Percentiles rank a stretch among this genome's conserved stretches.
These are phyloP conservation scores for Syndactyla subalaris DNA, from an alignment of 2,797 vertebrate species.

Conservation along the genomic window DNA sequence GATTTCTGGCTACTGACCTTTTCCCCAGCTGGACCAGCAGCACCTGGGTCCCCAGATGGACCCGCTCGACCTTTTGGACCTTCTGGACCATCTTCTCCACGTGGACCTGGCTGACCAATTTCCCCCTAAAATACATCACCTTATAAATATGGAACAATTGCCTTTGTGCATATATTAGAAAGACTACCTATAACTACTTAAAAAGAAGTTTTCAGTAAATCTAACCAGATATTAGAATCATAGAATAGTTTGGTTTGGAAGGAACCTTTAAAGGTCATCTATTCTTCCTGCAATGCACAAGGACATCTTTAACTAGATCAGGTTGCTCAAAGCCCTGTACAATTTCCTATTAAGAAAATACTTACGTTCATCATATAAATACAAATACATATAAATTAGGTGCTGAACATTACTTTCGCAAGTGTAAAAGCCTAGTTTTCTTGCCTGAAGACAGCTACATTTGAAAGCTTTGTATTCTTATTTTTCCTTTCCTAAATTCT, in stretches of 20 bases:
- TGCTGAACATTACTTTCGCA: neutral
- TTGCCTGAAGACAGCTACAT: neutral
- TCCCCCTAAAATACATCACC: slow-evolving; percentile 77
- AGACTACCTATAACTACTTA: neutral
- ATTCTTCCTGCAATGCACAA: neutral
- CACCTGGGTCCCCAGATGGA: slow-evolving; percentile 90
- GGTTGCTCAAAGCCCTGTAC: neutral
- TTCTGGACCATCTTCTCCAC: slow-evolving; percentile 97
- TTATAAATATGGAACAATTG: neutral
- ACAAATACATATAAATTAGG: neutral
- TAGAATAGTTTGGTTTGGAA: neutral
- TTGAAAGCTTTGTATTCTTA: neutral
- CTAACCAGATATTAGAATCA: neutral
- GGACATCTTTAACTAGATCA: neutral
- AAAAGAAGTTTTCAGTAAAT: neutral
- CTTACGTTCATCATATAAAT: neutral
- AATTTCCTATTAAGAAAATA: neutral
- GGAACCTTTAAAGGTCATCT: neutral
- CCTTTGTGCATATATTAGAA: neutral
- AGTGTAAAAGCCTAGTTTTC: neutral
- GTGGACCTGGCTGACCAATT: slow-evolving; percentile 82
- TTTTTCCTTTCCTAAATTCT: neutral
- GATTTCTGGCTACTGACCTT: slow-evolving; percentile 81
- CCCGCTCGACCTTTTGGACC: slow-evolving; percentile 95
- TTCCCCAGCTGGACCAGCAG: slow-evolving; percentile 91